Conservation (phyloP, 2,888 invertebrate genomes). For the Mimas tiliae region DNA sequence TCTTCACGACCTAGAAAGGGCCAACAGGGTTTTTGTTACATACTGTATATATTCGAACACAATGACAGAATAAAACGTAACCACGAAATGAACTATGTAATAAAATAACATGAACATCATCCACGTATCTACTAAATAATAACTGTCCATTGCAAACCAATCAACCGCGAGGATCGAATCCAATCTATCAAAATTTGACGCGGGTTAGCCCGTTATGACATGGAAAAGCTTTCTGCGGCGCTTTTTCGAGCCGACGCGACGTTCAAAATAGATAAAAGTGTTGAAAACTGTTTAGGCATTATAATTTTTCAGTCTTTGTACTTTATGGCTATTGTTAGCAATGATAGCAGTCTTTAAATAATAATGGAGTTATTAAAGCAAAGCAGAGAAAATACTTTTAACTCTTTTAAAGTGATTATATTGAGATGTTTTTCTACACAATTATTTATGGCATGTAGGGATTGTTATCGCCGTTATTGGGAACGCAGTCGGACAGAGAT, state of each 20-base stretch:
- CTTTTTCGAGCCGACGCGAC: slow-evolving; percentile 29
- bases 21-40: too few relatives aligned
- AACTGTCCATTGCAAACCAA: slow-evolving; percentile 58
- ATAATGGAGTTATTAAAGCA: too few relatives aligned
- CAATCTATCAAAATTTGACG: slow-evolving; percentile 80
- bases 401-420: too few relatives aligned
- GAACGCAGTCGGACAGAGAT: too few relatives aligned
- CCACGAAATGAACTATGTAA: neutral
- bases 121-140: slow-evolving; percentile 36
- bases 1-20: too few relatives aligned
- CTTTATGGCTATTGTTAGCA: too few relatives aligned
- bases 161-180: slow-evolving; percentile 58
- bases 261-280: slow-evolving; percentile 30
- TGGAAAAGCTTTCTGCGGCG: slow-evolving; percentile 66
- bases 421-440: too few relatives aligned
- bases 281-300: neutral
- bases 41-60: too few relatives aligned
- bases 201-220: slow-evolving; percentile 72
- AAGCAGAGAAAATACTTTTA: too few relatives aligned
- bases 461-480: too few relatives aligned
- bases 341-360: neutral
- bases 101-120: slow-evolving; percentile 3
- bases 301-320: neutral
- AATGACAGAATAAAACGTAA: neutral
- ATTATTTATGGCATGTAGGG: too few relatives aligned